A percentile compares a stretch with the other conserved stretches of the same genome.
Evolutionary conservation across 1,140 invertebrate species (phyloP).

Genomic region (Daktulosphaira vitifoliae): DNA sequence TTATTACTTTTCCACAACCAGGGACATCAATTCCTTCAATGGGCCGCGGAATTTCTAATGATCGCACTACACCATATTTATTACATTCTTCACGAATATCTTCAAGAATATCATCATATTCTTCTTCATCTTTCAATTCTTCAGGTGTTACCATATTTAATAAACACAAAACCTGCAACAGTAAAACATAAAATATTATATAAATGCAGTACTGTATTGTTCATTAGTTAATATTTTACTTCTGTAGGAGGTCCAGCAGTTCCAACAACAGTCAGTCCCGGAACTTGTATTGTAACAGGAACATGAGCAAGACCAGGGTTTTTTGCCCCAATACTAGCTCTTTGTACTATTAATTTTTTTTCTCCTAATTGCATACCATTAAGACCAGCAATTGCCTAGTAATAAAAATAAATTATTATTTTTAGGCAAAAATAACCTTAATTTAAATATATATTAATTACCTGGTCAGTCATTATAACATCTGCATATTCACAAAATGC

Average conservation of each 20-base stretch:
- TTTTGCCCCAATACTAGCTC: slow-evolving; percentile 90
- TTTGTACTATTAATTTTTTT: slow-evolving; percentile 96
- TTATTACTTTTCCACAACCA: slow-evolving; percentile 88
- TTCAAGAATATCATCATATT: slow-evolving; percentile 98
- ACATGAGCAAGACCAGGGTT: slow-evolving; percentile 70
- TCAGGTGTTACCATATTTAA: slow-evolving; percentile 99
- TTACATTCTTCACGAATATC: slow-evolving; percentile 98
- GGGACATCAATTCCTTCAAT: slow-evolving; percentile 96
- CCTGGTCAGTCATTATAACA: slow-evolving; percentile 92
- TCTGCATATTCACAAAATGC: slow-evolving; percentile 99
- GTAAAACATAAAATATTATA: not conserved
- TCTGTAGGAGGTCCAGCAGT: slow-evolving; percentile 89
- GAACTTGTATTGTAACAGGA: slow-evolving; percentile 82
- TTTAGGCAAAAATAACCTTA: not conserved
- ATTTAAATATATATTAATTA: slow-evolving; percentile 45
- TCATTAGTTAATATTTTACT: too few relatives aligned
- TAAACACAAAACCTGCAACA: slow-evolving; percentile 75
- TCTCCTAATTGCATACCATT: slow-evolving; percentile 99
- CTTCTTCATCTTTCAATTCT: slow-evolving; percentile 95
- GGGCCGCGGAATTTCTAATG: slow-evolving; percentile 94
- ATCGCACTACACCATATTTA: slow-evolving; percentile 91
- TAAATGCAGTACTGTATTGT: too few relatives aligned
- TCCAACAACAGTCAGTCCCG: slow-evolving; percentile 82
- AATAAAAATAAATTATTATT: slow-evolving; percentile 30
- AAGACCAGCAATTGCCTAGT: slow-evolving; percentile 89